Evolutionary conservation across 2,797 vertebrate genomes (phyloP).

Genomic region (Caiman crocodilus): DNA sequence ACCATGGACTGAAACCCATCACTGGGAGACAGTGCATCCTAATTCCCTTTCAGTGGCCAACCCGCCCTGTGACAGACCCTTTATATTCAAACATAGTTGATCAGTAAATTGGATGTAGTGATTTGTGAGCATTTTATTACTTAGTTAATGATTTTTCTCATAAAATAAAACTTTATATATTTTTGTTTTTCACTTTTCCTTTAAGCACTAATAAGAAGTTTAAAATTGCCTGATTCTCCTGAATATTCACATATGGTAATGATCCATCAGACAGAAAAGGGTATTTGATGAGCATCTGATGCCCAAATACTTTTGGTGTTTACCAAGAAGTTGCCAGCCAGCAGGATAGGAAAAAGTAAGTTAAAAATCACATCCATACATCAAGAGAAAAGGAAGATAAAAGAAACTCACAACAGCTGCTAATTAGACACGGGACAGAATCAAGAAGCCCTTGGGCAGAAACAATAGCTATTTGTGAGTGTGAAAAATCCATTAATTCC

Average conservation of each 20-base stretch:
- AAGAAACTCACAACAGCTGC: neutral
- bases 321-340: neutral
- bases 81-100: neutral
- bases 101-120: neutral
- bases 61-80: neutral
- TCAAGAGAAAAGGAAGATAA: neutral
- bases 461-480: neutral
- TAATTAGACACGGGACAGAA: neutral
- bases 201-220: neutral
- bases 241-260: neutral
- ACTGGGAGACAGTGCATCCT: neutral
- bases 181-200: neutral
- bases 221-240: neutral
- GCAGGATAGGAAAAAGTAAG: neutral
- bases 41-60: neutral
- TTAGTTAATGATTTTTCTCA: neutral
- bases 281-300: neutral
- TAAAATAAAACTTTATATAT: neutral
- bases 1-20: too few species aligned
- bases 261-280: neutral
- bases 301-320: neutral
- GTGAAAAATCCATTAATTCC: slow-evolving; percentile 12
- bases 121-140: neutral
- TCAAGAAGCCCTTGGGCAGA: neutral
- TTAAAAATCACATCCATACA: slow-evolving; percentile 3